phyloP scores from a whole-genome alignment of 2,888 invertebrate species.

The Ametastegia equiseti region DNA sequence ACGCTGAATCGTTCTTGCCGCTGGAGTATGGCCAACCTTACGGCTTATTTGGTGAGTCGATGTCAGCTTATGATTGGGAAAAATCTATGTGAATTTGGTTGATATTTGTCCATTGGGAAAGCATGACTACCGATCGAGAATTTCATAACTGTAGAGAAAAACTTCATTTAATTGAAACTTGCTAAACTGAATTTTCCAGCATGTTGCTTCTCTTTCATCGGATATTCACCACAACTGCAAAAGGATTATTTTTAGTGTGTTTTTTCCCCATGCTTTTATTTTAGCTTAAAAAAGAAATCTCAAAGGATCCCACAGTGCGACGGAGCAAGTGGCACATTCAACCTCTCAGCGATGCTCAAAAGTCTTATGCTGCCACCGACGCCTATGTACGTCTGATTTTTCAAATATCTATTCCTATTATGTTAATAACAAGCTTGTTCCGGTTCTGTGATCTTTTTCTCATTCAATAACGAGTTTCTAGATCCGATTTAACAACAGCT shows the following conservation, averaged over 20 bases:
- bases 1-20: conserved; percentile 77
- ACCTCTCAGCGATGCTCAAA: conserved; percentile 78
- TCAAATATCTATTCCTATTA: conserved; percentile 6
- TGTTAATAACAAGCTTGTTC: not conserved
- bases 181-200: no score
- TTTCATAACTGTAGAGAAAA: not conserved
- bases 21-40: conserved; percentile 81
- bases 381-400: conserved; percentile 78
- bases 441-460: not conserved
- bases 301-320: conserved; percentile 79
- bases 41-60: conserved; percentile 77
- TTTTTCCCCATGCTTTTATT: conserved; percentile 55
- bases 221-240: not conserved
- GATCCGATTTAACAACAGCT: not conserved
- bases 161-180: not conserved
- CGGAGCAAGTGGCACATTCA: conserved; percentile 81
- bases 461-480: not conserved
- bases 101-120: not conserved
- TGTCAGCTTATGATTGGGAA: conserved; percentile 3
- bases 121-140: no score
- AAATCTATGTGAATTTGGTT: not conserved
- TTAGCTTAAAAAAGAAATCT: conserved; percentile 77
- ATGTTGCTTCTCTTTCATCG: not conserved
- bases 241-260: not conserved
- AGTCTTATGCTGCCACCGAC: conserved; percentile 82